Evolutionary conservation across 2,888 invertebrate species (phyloP), one percentile per base, ranked within the genome.

Genomic region (Gnatocerus cornutus): DNA sequence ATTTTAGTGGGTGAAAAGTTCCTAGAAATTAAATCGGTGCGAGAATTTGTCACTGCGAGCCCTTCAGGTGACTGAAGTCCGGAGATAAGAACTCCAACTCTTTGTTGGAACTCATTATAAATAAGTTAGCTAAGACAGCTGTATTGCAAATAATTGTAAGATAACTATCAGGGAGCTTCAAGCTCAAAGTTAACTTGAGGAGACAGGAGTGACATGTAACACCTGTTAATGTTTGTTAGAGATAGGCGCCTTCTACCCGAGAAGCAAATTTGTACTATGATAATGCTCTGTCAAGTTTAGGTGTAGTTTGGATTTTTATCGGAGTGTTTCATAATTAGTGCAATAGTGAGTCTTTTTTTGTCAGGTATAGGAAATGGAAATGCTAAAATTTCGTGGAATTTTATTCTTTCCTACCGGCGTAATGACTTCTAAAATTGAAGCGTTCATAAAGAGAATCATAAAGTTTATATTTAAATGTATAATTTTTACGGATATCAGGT

Each of bases 71-170:
- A 45, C 52, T 68, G 68, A 68, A 37, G 53, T 29, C 27, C 10
- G 8, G n/a, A 68, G 68, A 68, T 62, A 68, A 68, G 48, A 14
- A 37, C 37, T 41, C 33, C 27, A 53, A 53, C 29, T 16, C 63
- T 63, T 56, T 68, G 27, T 55, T 45, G 53, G 30, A 63, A 45
- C 52, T 66, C 55, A 70, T 72, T 73, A 71, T 74, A 75, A 76
- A 70, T 71, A 73, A 72, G 62, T 61, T 68, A 55, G 62, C 50
- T 61, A 45, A 56, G 48, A 74, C 76, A 77, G 77, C 70, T 77
- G 76, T 74, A 73, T 75, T 71, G 76, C 73, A 72, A 76, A 75
- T 69, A 71, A 69, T 64, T 68, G 68, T 33, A 45, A 59, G 65
- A 67, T 73, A 67, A 67, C 67, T 68, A 68, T 68, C 63, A 37